Conservation (phyloP, 2,888 invertebrate species). For the Penaeus monodon region DNA sequence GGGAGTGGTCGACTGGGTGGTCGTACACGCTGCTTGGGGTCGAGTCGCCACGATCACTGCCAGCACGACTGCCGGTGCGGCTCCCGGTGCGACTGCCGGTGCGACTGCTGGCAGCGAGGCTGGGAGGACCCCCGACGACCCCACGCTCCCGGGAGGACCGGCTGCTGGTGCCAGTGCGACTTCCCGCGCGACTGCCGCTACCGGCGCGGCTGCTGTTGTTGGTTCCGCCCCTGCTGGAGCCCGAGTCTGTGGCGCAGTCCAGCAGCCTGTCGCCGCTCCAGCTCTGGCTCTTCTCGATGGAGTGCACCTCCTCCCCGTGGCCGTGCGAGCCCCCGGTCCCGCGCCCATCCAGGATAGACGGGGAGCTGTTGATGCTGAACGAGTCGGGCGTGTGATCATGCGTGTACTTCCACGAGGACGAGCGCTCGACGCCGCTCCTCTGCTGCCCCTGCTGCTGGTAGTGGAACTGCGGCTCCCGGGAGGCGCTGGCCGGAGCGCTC, state of each 20-base stretch:
- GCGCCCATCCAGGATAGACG: conserved; percentile 62
- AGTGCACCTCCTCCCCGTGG: conserved; percentile 37
- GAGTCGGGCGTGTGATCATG: conserved; percentile 60
- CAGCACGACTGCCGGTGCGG: conserved; percentile 45
- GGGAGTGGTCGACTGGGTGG: conserved; percentile 54
- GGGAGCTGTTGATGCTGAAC: conserved; percentile 62
- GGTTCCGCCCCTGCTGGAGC: conserved; percentile 62
- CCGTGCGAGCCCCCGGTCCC: conserved; percentile 38
- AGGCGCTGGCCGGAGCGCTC: conserved; percentile 24
- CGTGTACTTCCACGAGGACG: conserved; percentile 59
- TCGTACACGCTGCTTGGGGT: conserved; percentile 64
- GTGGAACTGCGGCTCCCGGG: conserved; percentile 36
- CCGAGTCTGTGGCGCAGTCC: conserved; percentile 63
- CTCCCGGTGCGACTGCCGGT: conserved; percentile 52
- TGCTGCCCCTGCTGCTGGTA: conserved; percentile 39
- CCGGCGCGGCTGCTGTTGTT: conserved; percentile 55
- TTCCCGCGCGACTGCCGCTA: conserved; percentile 57
- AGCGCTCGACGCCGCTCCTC: conserved; percentile 55
- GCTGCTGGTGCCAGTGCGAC: conserved; percentile 53
- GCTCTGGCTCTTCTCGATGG: conserved; percentile 64
- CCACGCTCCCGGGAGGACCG: conserved; percentile 47
- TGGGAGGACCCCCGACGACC: conserved; percentile 32
- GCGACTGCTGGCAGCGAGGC: conserved; percentile 52
- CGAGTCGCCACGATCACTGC: conserved; percentile 61
- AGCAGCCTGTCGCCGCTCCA: conserved; percentile 64